These are phyloP conservation scores for Patagioenas fasciata DNA, from an alignment of 2,113 vertebrate genomes.

Conservation along the genomic window DNA sequence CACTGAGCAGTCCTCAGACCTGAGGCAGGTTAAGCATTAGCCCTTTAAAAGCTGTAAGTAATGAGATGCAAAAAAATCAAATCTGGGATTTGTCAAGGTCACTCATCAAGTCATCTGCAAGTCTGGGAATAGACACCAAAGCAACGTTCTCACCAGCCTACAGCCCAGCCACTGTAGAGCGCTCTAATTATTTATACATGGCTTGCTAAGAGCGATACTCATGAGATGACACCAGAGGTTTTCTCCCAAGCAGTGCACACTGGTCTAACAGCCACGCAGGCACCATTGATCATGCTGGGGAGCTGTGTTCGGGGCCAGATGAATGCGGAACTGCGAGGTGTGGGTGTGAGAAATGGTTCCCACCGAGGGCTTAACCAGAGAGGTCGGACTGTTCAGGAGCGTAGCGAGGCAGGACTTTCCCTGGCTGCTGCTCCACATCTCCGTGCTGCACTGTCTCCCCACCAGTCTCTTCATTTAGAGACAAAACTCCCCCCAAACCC, in stretches of 20 bases:
- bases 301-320: not conserved
- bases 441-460: not conserved
- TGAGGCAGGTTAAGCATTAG: not conserved
- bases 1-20: not conserved
- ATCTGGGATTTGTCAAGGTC: not conserved
- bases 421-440: not conserved
- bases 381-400: rapidly evolving
- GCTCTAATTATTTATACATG: not conserved
- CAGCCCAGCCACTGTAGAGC: not conserved
- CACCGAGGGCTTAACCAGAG: not conserved
- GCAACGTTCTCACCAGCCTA: not conserved
- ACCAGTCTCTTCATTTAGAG: not conserved
- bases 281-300: rapidly evolving
- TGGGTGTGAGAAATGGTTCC: not conserved
- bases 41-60: not conserved
- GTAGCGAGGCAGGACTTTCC: not conserved
- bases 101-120: not conserved
- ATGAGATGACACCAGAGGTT: not conserved
- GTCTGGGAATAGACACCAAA: not conserved
- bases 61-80: not conserved
- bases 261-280: not conserved
- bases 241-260: not conserved
- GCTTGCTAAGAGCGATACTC: not conserved
- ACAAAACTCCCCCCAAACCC: not conserved
- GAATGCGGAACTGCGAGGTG: not conserved